Evolutionary conservation across 2,797 vertebrate genomes (phyloP).

Genomic region (Parotocinclus haroldoi): DNA sequence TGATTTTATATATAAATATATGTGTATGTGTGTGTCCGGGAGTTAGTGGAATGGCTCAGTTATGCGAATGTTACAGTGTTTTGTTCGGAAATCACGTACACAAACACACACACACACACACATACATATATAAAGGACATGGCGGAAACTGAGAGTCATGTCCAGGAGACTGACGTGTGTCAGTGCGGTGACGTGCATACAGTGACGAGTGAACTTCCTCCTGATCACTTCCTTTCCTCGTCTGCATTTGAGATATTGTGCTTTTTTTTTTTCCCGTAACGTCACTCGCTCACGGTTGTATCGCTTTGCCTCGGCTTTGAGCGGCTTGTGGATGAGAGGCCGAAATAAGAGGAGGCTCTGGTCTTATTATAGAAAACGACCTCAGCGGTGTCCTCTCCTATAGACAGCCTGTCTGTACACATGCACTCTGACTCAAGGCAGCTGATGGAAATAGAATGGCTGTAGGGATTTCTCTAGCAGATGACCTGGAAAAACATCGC

Average conservation of each 20-base stretch:
- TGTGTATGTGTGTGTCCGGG: neutral
- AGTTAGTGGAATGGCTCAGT: neutral
- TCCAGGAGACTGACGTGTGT: conserved; percentile 17
- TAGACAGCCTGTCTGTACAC: conserved; percentile 58
- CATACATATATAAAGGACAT: neutral
- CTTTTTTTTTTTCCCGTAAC: too few relatives aligned
- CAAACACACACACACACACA: neutral
- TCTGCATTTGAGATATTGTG: neutral
- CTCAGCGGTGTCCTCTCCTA: conserved; percentile 68
- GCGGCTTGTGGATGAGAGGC: neutral
- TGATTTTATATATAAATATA: too few relatives aligned
- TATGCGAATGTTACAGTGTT: neutral
- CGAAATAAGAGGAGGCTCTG: conserved; percentile 53
- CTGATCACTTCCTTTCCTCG: neutral
- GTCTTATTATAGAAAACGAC: conserved; percentile 72
- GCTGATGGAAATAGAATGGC: conserved; percentile 70
- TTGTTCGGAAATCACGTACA: neutral
- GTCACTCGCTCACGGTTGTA: neutral
- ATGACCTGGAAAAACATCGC: conserved; percentile 71
- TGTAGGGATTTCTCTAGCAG: conserved; percentile 70
- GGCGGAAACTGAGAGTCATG: neutral
- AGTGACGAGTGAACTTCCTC: neutral
- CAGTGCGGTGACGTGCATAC: conserved; percentile 52
- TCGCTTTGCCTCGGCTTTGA: neutral
- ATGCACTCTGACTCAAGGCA: conserved; percentile 62